phyloP scores from a whole-genome alignment of 2,888 invertebrate species.

The Pristionchus maxplancki region DNA sequence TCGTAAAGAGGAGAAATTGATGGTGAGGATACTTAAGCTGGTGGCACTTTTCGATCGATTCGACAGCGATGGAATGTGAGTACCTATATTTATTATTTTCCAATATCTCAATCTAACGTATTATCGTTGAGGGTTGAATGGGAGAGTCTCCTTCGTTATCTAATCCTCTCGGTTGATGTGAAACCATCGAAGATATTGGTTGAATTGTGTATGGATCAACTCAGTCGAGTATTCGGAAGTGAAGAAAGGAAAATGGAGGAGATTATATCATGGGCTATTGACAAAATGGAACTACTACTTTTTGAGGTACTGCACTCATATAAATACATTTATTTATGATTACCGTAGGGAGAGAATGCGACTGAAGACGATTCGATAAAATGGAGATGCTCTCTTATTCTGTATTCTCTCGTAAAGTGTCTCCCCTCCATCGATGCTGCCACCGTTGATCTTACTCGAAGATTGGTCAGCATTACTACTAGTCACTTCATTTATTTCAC shows the following conservation, averaged over 20 bases:
- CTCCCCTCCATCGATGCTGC: not conserved
- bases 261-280: conserved; percentile 1
- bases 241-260: not conserved
- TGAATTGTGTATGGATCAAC: not conserved
- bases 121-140: conserved; percentile 5
- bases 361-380: conserved; percentile 25
- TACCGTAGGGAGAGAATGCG: not conserved
- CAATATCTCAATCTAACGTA: not conserved
- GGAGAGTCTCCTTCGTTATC: conserved; percentile 14
- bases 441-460: not conserved
- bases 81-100: not conserved
- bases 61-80: conserved; percentile 40
- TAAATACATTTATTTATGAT: not conserved
- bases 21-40: conserved; percentile 31
- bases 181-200: conserved; percentile 24
- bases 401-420: conserved; percentile 3
- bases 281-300: not conserved
- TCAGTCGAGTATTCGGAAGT: conserved; percentile 28
- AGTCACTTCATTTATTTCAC: not conserved
- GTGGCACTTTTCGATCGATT: not conserved
- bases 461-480: not conserved
- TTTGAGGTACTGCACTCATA: not conserved
- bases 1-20: conserved; percentile 23
- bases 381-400: conserved; percentile 47
- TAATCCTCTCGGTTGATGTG: not conserved